A percentile compares a stretch with the other conserved stretches of the same genome.
These are phyloP conservation scores for Callaeas wilsoni DNA, from an alignment of 2,113 vertebrate genomes.

Conservation along the genomic window DNA sequence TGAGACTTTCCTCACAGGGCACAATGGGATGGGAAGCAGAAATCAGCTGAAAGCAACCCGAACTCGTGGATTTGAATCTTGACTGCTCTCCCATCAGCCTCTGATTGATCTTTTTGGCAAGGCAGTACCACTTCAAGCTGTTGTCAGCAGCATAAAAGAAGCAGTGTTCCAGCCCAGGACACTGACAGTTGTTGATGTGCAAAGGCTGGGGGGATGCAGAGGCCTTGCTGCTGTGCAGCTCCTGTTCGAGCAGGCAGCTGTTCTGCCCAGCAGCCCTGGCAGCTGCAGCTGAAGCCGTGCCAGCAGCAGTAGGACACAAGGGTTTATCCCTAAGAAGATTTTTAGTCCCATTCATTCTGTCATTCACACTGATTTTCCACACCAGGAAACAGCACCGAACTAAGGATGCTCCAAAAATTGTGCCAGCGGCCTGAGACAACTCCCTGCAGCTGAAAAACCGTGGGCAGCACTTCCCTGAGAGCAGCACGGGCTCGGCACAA, in stretches of 20 bases:
- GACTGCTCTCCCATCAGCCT: not conserved
- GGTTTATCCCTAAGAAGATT: not conserved
- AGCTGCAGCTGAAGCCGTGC: slow-evolving; percentile 5
- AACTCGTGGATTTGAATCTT: not conserved
- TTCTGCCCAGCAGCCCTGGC: not conserved
- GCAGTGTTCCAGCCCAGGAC: not conserved
- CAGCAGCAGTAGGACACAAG: not conserved
- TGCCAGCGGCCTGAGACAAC: not conserved
- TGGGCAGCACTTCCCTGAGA: not conserved
- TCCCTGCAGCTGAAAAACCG: not conserved
- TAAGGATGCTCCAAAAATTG: not conserved
- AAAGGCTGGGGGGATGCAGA: not conserved
- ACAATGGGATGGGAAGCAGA: not conserved
- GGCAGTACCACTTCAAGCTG: not conserved
- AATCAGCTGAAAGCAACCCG: not conserved
- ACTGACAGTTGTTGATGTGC: not conserved
- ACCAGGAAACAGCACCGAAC: not conserved
- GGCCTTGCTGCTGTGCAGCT: not conserved
- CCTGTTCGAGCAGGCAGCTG: slow-evolving; percentile 31
- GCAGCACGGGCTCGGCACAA: not conserved
- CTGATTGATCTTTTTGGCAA: not conserved
- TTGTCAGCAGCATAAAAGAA: not conserved
- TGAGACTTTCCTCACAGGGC: not conserved
- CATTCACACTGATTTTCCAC: not conserved
- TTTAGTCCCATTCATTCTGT: not conserved